Conservation (phyloP, 2,797 vertebrate species). For the Sebastes itinus region DNA sequence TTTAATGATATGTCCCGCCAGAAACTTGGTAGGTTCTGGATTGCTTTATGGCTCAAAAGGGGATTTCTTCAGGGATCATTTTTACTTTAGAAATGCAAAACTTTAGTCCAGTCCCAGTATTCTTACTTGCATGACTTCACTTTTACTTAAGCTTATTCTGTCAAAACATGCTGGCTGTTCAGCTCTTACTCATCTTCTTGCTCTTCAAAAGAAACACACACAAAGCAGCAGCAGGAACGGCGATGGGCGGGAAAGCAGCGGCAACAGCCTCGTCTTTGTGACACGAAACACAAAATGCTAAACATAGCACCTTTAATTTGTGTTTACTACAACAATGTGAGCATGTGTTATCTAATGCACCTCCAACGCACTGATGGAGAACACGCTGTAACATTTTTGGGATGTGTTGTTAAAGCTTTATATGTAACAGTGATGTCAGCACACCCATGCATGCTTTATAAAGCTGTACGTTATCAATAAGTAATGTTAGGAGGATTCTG, state of each 20-base stretch:
- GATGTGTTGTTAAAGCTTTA: neutral
- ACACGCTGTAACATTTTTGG: neutral
- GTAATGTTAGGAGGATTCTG: neutral
- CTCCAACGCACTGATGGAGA: neutral
- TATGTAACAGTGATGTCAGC: neutral
- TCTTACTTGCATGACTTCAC: neutral
- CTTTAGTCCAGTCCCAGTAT: neutral
- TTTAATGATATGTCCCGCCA: neutral
- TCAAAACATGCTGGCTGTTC: conserved; percentile 5
- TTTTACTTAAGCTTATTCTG: conserved; percentile 2
- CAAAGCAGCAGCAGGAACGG: neutral
- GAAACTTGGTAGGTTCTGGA: neutral
- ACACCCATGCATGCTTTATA: neutral
- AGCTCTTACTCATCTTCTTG: neutral
- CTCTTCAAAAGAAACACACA: conserved; percentile 8
- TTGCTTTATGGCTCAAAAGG: neutral
- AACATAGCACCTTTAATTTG: conserved; percentile 27
- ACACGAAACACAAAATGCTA: neutral
- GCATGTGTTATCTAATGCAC: neutral
- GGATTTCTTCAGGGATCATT: neutral
- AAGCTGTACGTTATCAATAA: neutral
- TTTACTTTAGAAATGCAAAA: conserved; percentile 2
- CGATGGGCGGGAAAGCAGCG: neutral
- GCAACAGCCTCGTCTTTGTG: neutral
- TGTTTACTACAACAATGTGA: neutral